Conservation (phyloP, 2,888 invertebrate species). For the Euphydryas editha region DNA sequence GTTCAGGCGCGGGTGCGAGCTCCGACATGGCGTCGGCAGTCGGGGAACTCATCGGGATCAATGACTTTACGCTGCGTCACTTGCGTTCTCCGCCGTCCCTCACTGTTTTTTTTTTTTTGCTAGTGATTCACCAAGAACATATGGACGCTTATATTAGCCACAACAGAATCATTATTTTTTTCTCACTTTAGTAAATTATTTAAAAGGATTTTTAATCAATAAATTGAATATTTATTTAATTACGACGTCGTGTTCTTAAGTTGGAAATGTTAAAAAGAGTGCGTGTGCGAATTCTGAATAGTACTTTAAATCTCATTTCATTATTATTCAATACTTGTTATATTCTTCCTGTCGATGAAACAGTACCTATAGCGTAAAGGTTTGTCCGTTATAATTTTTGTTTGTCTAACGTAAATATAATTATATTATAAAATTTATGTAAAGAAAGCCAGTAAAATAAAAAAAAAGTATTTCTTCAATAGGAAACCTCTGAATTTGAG, state of each 20-base stretch:
- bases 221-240: conserved; percentile 15
- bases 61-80: conserved; percentile 76
- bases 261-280: conserved; percentile 42
- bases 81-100: conserved; percentile 71
- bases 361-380: conserved; percentile 28
- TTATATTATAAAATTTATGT: too few species aligned
- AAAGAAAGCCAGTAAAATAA: too few species aligned
- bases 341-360: conserved; percentile 54
- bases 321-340: conserved; percentile 70
- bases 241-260: conserved; percentile 12
- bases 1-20: conserved; percentile 57
- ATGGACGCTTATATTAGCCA: conserved; percentile 58
- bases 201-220: neutral
- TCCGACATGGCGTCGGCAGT: conserved; percentile 70
- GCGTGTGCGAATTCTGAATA: conserved; percentile 50
- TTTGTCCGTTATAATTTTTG: conserved; percentile 35
- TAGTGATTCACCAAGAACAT: conserved; percentile 71
- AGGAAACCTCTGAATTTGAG: too few species aligned
- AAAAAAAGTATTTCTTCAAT: too few species aligned
- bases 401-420: neutral
- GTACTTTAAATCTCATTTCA: conserved; percentile 52
- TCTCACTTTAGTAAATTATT: conserved; percentile 23
- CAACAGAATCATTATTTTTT: conserved; percentile 47
- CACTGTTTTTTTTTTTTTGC: conserved; percentile 58
- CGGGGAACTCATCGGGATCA: conserved; percentile 78